Conservation (phyloP, 2,888 invertebrate species). For the Eustalomyia histrio region DNA sequence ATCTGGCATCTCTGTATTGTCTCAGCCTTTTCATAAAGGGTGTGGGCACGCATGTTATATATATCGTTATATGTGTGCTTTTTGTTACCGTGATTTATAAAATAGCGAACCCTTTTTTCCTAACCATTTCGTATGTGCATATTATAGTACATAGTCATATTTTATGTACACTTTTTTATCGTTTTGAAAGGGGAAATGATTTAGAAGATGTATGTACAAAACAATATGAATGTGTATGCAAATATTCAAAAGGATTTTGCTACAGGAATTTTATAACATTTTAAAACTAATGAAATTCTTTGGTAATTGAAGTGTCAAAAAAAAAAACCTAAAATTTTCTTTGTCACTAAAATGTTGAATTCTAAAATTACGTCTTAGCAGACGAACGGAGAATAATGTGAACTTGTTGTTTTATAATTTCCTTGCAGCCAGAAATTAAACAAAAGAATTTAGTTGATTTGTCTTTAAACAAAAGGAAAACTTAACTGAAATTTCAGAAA, state of each 20-base stretch:
- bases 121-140: conserved; percentile 31
- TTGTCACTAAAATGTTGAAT: background rate
- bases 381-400: no score
- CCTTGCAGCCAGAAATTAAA: no score
- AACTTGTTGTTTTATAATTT: no score
- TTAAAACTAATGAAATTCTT: background rate
- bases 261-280: background rate
- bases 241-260: background rate
- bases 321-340: no score
- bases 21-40: conserved; percentile 44
- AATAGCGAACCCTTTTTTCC: conserved; percentile 52
- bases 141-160: background rate
- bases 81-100: conserved; percentile 17
- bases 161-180: background rate
- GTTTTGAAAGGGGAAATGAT: background rate
- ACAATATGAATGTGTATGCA: background rate
- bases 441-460: no score
- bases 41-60: background rate
- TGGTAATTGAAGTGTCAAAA: background rate
- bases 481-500: no score
- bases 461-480: no score
- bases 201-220: background rate
- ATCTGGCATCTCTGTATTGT: background rate
- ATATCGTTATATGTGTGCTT: background rate
- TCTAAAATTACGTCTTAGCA: no score